Evolutionary conservation across 92 coral and sea anemone species (phyloP), one percentile per base, ranked within the genome.

Genomic region (Micromussa lordhowensis): DNA sequence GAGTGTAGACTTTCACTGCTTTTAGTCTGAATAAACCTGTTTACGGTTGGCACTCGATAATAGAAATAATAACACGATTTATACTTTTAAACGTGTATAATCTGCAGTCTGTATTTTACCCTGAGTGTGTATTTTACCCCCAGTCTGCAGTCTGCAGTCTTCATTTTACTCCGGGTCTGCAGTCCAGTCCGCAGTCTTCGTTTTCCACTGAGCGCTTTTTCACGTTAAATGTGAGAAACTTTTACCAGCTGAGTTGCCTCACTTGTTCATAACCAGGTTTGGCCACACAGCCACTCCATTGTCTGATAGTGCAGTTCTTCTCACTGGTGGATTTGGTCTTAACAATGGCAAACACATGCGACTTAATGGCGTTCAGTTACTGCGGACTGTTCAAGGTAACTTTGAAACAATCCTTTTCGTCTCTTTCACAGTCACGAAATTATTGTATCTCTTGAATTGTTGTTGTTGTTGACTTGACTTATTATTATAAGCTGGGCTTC

Each of bases 301-400:
- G 26, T 36, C 85, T 10, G 82, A 82, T 68, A 94, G 89, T n/a
- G 75, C 63, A 24, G 73, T 91, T 40, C 35, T 90, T n/a, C 73
- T 94, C 1, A 80, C 87, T 85, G 98, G 98, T 28, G 98, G 98
- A 54, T 95, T 95, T 92, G 98, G 98, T 49, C 78, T 87, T 66
- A 75, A 78, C 10, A 82, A 87, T 38, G 85, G 86, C 63, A 95
- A 90, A 83, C 98, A 95, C 90, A 93, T 79, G 94, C 94, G 98
- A 48, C 85, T 95, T 34, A 68, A 80, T 81, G 96, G 94, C 15
- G 70, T 90, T 9, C 87, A 88, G 24, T 55, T 94, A 32, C 76
- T 95, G 32, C 71, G 38, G 35, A 19, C 24, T 64, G 68, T 61
- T 1, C 64, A 77, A 86, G 89, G 89, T 86, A 78, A 22, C 38